Conservation (phyloP, 2,113 vertebrate genomes). For the Brachypteracias leptosomus region DNA sequence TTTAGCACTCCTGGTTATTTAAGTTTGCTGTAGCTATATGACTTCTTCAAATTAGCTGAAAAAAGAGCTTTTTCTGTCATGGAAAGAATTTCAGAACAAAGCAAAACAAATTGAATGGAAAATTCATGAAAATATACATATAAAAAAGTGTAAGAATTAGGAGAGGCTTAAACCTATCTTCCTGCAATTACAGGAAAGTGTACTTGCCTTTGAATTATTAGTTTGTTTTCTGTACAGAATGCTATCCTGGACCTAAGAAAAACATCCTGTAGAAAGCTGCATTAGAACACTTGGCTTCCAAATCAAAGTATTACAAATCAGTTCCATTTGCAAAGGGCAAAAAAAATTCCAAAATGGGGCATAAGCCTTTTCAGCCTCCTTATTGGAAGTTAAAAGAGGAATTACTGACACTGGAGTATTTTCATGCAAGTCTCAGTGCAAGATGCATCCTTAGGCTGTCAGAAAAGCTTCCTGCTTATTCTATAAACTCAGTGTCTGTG, state of each 20-base stretch:
- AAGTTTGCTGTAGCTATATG: background rate
- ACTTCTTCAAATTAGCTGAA: background rate
- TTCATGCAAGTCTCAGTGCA: background rate
- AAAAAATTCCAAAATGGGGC: fast-evolving
- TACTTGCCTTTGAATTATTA: background rate
- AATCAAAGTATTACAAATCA: background rate
- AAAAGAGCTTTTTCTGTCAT: background rate
- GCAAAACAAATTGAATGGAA: background rate
- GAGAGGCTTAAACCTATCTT: background rate
- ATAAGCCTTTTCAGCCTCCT: background rate
- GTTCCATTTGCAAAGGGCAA: background rate
- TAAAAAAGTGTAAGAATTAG: background rate
- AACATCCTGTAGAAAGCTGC: background rate
- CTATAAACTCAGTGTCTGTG: background rate
- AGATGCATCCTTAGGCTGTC: background rate
- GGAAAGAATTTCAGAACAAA: background rate
- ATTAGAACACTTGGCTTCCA: background rate
- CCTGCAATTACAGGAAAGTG: background rate
- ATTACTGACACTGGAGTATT: background rate
- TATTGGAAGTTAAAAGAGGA: background rate
- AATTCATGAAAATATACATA: background rate
- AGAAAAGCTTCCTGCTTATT: background rate
- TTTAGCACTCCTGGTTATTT: background rate
- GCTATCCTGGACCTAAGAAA: background rate
- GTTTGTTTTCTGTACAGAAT: background rate